Base-by-base conservation (phyloP, 1,140 invertebrate species). In the Brachionus manjavacas region DNA sequence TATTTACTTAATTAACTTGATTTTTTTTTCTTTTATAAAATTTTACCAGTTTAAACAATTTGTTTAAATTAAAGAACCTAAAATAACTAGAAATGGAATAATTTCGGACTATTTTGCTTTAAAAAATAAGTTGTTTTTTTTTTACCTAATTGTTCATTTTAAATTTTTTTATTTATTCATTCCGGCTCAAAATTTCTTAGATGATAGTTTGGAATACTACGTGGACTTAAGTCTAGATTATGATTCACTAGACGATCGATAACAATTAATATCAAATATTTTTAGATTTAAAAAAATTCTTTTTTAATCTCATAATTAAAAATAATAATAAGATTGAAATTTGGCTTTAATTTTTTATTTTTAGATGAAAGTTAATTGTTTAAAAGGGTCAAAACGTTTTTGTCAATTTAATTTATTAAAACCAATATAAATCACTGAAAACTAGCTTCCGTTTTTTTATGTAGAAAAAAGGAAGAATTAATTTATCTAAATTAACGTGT, bases 1-100 rank as follows among this genome's bases (percentile, higher is more conserved):
- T 68, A 68, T 68, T 68, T 68, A 68, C 66, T 68, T 68, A 68
- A 68, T 68, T 68, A 68, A 68, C 66, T 68, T 68, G 66, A 68
- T 68, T 68, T 68, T 64, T n/a, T 35, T 66, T 68, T 68, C 31
- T 68, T 68, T 68, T 39, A 31, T 68, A 39, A 68, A 68, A 39
- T 68, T 31, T 68, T 68, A 68, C 66, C 66, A 68, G 66, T 31
- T 68, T 68, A n/a, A 31, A 60, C 52, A 60, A 60, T 20, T 60
- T 60, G 52, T 60, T 60, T 60, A 23, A 60, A 60, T 60, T 20
- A 60, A 23, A 23, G 52, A 60, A 25, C 16, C 20, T 23, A 60
- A 60, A 60, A 60, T 60, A 60, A 23, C 31, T 68, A n/a, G 66
- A 31, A 31, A 39, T 68, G 20, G 12, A 31, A 31, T 39, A 68